Conservation (phyloP, 1,140 invertebrate genomes). For the Ericerus pela region DNA sequence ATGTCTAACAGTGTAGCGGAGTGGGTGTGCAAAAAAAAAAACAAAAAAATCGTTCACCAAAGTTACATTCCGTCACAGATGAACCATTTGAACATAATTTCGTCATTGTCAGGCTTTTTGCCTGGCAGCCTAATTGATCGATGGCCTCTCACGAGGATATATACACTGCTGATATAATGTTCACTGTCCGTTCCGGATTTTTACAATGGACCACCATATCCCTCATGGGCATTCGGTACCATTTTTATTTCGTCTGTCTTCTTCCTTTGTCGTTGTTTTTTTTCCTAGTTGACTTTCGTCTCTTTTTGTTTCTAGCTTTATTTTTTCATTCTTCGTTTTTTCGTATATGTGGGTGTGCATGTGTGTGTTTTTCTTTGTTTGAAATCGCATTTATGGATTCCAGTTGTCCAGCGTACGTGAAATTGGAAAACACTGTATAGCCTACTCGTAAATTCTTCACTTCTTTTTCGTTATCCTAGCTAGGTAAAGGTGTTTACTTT, state of each 20-base stretch:
- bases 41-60: not conserved
- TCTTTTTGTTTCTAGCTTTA: not conserved
- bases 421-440: no score
- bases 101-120: conserved; percentile 8
- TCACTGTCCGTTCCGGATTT: conserved; percentile 8
- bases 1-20: no score
- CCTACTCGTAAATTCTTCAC: no score
- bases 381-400: no score
- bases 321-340: not conserved
- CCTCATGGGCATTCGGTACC: not conserved
- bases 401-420: no score
- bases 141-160: conserved; percentile 10
- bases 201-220: conserved; percentile 7
- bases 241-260: not conserved
- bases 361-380: no score
- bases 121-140: conserved; percentile 9
- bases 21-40: not conserved
- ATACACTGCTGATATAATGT: conserved; percentile 10
- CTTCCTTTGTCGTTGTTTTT: not conserved
- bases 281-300: not conserved
- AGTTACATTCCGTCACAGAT: conserved; percentile 1
- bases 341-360: no score
- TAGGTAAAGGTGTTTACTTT: no score
- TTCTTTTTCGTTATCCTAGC: no score
- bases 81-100: conserved; percentile 9